Evolutionary conservation across 2,888 invertebrate genomes (phyloP), one percentile per base, ranked within the genome.

Genomic region (Cetonia aurata): DNA sequence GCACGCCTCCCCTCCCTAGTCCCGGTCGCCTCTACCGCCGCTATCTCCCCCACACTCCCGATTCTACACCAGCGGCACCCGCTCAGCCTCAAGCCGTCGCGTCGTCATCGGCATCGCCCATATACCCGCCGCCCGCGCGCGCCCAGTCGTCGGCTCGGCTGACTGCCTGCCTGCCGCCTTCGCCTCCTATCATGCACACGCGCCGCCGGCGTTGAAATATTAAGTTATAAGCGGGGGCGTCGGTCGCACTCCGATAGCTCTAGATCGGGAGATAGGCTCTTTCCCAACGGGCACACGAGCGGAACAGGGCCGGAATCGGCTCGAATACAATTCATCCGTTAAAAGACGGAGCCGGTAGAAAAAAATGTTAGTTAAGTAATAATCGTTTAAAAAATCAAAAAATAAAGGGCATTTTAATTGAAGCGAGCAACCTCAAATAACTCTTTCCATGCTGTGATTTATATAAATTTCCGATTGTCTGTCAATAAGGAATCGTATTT

Each of bases 161-260:
- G 60, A 55, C 60, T 69, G 67, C 69, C 59, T 71, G 69, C 69
- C 72, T 71, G 71, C 67, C 69, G 71, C 72, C 66, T 68, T 72
- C 71, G 72, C 72, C 69, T 69, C 71, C 74, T 72, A 71, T 72
- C 73, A 75, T 72, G 73, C 74, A 75, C 75, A 75, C 75, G 75
- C 75, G 75, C 74, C 74, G 74, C 72, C 75, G 74, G 75, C 74
- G 75, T 75, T 77, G 75, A 77, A 76, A 77, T 77, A 77, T 76
- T 77, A 77, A 77, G 74, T 76, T 76, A 77, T 77, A 75, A 74
- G 72, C 74, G 75, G 71, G 72, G 75, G 75, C 75, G 75, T 75
- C 72, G 73, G 75, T 72, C 72, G 72, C 72, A 71, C 62, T 33
- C 48, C 46, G 57, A 56, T 57, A 68, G 57, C 55, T 57, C 50